These are phyloP conservation scores for Acanthoscelides obtectus DNA, from an alignment of 2,888 invertebrate genomes.

Conservation along the genomic window DNA sequence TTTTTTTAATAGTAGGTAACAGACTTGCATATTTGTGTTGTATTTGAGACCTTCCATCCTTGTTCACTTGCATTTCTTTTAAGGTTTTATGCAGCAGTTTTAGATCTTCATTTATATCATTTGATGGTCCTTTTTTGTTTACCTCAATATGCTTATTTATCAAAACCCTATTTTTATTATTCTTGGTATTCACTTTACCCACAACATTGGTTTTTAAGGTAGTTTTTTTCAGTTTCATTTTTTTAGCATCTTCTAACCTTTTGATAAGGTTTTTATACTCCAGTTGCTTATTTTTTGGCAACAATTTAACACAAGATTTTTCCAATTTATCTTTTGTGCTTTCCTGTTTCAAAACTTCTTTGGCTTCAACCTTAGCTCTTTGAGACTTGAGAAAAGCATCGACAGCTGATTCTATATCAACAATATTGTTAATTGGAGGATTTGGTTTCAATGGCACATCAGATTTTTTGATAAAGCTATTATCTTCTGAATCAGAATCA, in stretches of 20 bases:
- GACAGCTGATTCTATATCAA: slow-evolving; percentile 30
- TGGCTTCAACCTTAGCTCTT: slow-evolving; percentile 41
- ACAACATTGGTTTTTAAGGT: background rate
- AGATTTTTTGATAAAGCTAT: slow-evolving; percentile 11
- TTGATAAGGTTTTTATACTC: slow-evolving; percentile 43
- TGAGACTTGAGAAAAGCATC: slow-evolving; percentile 42
- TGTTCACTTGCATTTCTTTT: slow-evolving; percentile 9
- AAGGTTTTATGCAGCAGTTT: slow-evolving; percentile 18
- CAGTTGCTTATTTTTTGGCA: slow-evolving; percentile 43
- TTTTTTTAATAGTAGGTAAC: slow-evolving; percentile 40
- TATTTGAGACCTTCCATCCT: slow-evolving; percentile 42
- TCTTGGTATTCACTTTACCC: slow-evolving; percentile 9
- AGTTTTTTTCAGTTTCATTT: slow-evolving; percentile 3
- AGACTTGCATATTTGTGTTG: slow-evolving; percentile 46
- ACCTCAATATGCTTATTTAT: slow-evolving; percentile 4
- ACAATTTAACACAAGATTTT: slow-evolving; percentile 41
- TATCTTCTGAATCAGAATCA: slow-evolving; percentile 41
- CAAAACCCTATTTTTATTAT: slow-evolving; percentile 12
- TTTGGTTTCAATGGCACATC: slow-evolving; percentile 12
- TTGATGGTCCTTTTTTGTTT: slow-evolving; percentile 9
- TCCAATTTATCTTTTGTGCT: slow-evolving; percentile 13
- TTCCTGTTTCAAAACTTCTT: slow-evolving; percentile 8
- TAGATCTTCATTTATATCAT: slow-evolving; percentile 15
- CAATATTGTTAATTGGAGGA: slow-evolving; percentile 3
- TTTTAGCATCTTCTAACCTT: slow-evolving; percentile 37